Evolutionary conservation across 2,888 invertebrate genomes (phyloP).

Genomic region (Omphaloscelis lunosa): DNA sequence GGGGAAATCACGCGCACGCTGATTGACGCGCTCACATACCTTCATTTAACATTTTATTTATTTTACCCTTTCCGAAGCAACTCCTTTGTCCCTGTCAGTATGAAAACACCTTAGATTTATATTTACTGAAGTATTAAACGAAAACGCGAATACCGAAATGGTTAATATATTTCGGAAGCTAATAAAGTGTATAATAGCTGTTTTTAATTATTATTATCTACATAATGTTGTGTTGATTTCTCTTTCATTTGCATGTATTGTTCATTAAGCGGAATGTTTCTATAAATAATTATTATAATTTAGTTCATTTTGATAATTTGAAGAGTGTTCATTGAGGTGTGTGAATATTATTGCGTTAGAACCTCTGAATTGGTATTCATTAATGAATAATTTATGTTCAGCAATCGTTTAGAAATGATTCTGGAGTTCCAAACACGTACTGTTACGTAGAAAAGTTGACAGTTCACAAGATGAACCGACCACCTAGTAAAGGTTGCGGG

Average conservation of each 20-base stretch:
- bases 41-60: constrained; percentile 60
- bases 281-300: constrained; percentile 28
- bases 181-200: neutral
- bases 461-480: neutral
- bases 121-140: constrained; percentile 38
- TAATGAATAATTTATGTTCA: neutral
- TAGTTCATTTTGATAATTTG: constrained; percentile 39
- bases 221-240: constrained; percentile 3
- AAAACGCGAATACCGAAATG: neutral
- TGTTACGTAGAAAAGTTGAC: no score
- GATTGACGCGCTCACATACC: constrained; percentile 56
- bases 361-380: neutral
- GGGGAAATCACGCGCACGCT: constrained; percentile 62
- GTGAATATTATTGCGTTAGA: neutral
- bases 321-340: constrained; percentile 1
- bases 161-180: constrained; percentile 10
- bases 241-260: constrained; percentile 32
- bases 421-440: neutral
- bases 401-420: neutral
- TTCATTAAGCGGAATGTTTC: constrained; percentile 32
- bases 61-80: constrained; percentile 45
- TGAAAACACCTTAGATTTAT: constrained; percentile 36
- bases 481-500: neutral
- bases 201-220: neutral
- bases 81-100: constrained; percentile 49